These are phyloP conservation scores for Lasioglossum calceatum DNA, from an alignment of 2,888 invertebrate genomes.

Conservation along the genomic window DNA sequence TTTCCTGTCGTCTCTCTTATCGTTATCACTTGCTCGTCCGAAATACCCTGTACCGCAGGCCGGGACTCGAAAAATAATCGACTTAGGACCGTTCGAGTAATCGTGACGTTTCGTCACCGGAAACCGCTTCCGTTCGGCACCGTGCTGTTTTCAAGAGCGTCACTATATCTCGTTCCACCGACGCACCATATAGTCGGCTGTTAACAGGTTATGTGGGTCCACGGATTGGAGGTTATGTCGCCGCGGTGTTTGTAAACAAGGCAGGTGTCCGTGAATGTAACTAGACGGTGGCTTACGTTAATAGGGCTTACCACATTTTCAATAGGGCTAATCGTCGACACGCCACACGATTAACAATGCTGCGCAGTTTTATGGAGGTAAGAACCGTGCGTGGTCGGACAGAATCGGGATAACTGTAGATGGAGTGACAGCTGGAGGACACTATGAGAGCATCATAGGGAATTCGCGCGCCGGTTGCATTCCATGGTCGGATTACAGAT, in stretches of 20 bases:
- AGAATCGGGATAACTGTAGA: constrained; percentile 56
- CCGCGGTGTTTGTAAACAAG: constrained; percentile 76
- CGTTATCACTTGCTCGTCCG: not conserved
- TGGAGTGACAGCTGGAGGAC: constrained; percentile 64
- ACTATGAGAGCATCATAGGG: constrained; percentile 50
- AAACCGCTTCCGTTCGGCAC: not conserved
- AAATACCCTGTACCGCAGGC: not conserved
- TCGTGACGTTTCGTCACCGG: not conserved
- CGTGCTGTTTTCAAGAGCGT: not conserved
- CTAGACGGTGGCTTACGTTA: constrained; percentile 30
- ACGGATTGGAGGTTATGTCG: constrained; percentile 70
- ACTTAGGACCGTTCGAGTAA: not conserved
- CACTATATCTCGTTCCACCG: not conserved
- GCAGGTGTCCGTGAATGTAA: constrained; percentile 32
- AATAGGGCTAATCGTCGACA: constrained; percentile 37
- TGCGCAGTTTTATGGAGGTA: constrained; percentile 51
- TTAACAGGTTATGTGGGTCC: constrained; percentile 59
- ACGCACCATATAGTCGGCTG: constrained; percentile 10
- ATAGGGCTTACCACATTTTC: constrained; percentile 75
- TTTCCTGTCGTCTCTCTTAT: not conserved
- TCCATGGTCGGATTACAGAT: constrained; percentile 32
- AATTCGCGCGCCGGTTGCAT: constrained; percentile 22
- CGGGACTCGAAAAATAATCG: not conserved
- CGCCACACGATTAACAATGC: constrained; percentile 36
- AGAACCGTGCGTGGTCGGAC: constrained; percentile 50